phyloP scores from a whole-genome alignment of 2,113 vertebrate species.

The Podarcis muralis region DNA sequence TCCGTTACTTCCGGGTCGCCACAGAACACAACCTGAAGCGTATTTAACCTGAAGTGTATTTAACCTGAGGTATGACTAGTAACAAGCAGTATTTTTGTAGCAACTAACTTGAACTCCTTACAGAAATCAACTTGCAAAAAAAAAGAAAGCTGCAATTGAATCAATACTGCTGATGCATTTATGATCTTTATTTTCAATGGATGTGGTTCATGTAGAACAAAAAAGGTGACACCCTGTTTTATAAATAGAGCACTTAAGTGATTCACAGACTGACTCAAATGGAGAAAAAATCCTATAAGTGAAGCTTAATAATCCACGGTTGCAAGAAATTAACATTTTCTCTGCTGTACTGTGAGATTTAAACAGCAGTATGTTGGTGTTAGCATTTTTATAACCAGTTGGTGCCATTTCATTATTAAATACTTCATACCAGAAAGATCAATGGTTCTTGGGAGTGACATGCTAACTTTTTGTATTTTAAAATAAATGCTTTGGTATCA shows the following conservation, averaged over 20 bases:
- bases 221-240: constrained; percentile 23
- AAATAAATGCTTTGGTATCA: not conserved
- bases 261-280: constrained; percentile 36
- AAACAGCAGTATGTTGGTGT: not conserved
- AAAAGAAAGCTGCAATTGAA: not conserved
- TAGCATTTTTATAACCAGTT: not conserved
- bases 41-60: no score
- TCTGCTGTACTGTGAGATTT: not conserved
- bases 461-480: not conserved
- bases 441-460: fast-evolving
- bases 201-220: not conserved
- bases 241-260: constrained; percentile 36
- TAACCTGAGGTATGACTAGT: no score
- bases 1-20: no score
- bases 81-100: not conserved
- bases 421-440: fast-evolving
- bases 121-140: not conserved
- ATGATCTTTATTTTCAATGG: constrained; percentile 45
- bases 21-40: no score
- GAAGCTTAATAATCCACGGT: constrained; percentile 1
- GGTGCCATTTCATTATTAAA: not conserved
- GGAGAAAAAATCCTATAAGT: not conserved
- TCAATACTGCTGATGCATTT: not conserved
- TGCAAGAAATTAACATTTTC: not conserved
- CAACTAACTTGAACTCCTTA: not conserved